Base-by-base conservation (phyloP, 2,888 invertebrate genomes). In the Periphyllus acericola region DNA sequence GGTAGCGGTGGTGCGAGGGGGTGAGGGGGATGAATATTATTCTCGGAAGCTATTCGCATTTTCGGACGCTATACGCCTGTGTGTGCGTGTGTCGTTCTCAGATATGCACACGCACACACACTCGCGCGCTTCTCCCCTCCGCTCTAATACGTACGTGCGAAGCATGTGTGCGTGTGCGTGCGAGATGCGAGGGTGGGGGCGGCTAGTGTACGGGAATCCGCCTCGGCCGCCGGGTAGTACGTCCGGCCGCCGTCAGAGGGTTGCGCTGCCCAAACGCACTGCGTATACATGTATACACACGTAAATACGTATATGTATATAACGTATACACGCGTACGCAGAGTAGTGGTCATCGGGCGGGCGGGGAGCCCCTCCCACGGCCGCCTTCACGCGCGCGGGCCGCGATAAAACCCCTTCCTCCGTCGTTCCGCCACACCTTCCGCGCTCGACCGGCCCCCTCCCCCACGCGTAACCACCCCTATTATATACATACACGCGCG, bases 221-320 rank as follows among this genome's bases (percentile, higher is more conserved):
- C 72, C 86, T 68, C 85, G 78, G 86, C 79, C 79, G 79, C 55
- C 55, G 86, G 80, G 66, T 81, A 87, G 87, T 87, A 87, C 87
- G 74, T 87, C 87, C 87, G 81, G 87, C 81, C 87, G 87, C 86
- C 86, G 86, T 86, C 86, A 81, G 87, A 68, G 87, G 87, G 87
- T 87, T 17, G 86, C 72, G 79, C 55, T 78, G 46, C 75, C 60
- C 14, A n/a, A 8, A 29, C 68, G 11, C 29, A 66, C 25, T 46
- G 46, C 32, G n/a, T 46, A 46, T 11, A 66, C n/a, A 66, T n/a
- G 2, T n/a, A n/a, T 66, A 66, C n/a, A 66, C n/a, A 66, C n/a
- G 19, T 17, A 21, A 1, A 55, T 55, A 55, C 5, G 19, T 21
- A 55, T 21, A 21, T 21, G 6, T 4, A 21, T 55, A 55, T 21